Evolutionary conservation across 2,113 vertebrate species (phyloP), one percentile per base, ranked within the genome.

Genomic region (Talpa occidentalis): DNA sequence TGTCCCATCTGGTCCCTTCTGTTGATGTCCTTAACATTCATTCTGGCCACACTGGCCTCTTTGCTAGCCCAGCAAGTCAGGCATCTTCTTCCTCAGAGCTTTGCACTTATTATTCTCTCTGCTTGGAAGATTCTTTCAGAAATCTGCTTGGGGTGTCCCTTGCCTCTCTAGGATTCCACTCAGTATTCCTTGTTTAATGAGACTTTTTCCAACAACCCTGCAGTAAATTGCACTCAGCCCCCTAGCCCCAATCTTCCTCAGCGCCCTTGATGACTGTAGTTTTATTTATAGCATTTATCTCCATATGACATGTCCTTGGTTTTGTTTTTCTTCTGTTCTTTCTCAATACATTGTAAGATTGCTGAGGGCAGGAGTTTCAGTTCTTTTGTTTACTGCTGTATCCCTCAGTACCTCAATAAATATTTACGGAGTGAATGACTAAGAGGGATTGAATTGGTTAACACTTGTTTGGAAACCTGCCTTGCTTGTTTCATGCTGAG

Each of bases 221-320:
- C 10, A 74, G 6, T 62, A 49, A 35, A 59, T 28, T 4, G 5
- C 4, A 12, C 11, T 42, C 4, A 1, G 11, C 0, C 30, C 2
- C 19, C 30, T 1, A 5, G 0, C 19, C 0, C 4, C 2, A 0
- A 4, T 30, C 32, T 19, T 28, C 22, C 24, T 2, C 3, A 19
- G 24, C 66, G 40, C 10, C 21, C 21, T 14, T 2, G 11, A 37
- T 21, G 14, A 7, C 69, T 74, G 0, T 30, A 0, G 32, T 59
- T 49, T 84, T 42, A 30, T 56, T 11, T 6, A 7, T 2, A 24
- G 49, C 10, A 0, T 28, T 30, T 80, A 9, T 77, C 12, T 54
- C 19, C 49, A 1, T 19, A 11, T 28, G 82, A n/a, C 10, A 1
- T 32, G 7, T 66, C 24, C 30, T 28, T 44, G 37, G 17, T 77